Evolutionary conservation across 2,113 vertebrate species (phyloP), one percentile per base, ranked within the genome.

Genomic region (Semnornis frantzii): DNA sequence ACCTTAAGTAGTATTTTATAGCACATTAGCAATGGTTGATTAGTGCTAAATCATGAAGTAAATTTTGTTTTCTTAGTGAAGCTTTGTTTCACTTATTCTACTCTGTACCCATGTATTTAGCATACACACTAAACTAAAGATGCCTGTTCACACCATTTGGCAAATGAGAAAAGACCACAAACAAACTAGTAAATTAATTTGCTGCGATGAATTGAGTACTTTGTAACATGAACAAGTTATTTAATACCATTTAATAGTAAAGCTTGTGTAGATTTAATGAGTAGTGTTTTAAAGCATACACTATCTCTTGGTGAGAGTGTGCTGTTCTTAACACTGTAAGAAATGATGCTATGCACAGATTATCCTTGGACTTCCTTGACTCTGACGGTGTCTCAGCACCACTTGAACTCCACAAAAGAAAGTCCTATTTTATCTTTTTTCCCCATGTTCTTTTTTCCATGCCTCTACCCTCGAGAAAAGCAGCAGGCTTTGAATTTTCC

Each of bases 1-100:
- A 96, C 94, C 82, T 96, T 92, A 96, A 95, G 81, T 85, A 91
- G 91, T 72, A 92, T 95, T 97, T 97, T 97, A 95, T 75, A 96
- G 94, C 77, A 92, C 71, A 96, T 95, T 96, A 96, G 87, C 70
- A 94, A 94, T 94, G 95, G 90, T 39, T 95, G 91, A 91, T 97
- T 95, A 94, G 84, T 90, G 87, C 92, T 96, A 96, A 97, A 90
- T 93, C 78, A 96, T 85, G 97, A 97, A 94, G 92, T 75, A 95
- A 93, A 94, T 90, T 92, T 95, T 94, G 30, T 92, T 97, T 96
- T 93, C 80, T 94, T 90, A 84, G 58, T 75, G 79, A 95, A 90
- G 59, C 62, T 79, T 90, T 88, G 76, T 66, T 79, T 90, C 28
- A 71, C 31, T 85, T 68, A 65, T 85, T 86, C 54, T 92, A 42